Evolutionary conservation across 1,140 invertebrate species (phyloP).

Genomic region (Eulimnadia texana): DNA sequence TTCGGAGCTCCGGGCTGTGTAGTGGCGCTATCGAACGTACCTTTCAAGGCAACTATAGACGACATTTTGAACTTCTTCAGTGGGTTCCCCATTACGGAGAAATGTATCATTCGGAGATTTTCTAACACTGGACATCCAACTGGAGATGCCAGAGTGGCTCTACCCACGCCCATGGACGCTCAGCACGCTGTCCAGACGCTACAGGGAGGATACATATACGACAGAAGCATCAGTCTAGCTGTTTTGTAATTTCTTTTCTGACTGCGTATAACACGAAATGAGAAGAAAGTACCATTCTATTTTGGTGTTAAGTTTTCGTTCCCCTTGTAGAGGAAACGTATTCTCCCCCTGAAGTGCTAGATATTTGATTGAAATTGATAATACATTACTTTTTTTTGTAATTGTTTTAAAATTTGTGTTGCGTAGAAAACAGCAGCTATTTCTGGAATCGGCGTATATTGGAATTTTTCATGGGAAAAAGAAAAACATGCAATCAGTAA

Average conservation of each 20-base stretch:
- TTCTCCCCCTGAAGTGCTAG: too few relatives aligned
- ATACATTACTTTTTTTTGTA: too few relatives aligned
- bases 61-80: slow-evolving; percentile 77
- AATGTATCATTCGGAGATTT: slow-evolving; percentile 65
- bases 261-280: too few relatives aligned
- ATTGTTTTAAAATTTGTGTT: too few relatives aligned
- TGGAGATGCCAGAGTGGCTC: slow-evolving; percentile 74
- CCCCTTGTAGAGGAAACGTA: too few relatives aligned
- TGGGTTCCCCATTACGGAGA: slow-evolving; percentile 52
- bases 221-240: slow-evolving; percentile 23
- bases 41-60: slow-evolving; percentile 64
- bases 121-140: slow-evolving; percentile 71
- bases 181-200: slow-evolving; percentile 49
- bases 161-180: slow-evolving; percentile 56
- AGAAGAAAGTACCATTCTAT: too few relatives aligned
- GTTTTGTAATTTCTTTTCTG: slow-evolving; percentile 1
- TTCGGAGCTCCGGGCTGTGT: slow-evolving; percentile 68
- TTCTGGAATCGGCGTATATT: too few relatives aligned
- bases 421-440: too few relatives aligned
- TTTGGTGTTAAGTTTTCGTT: too few relatives aligned
- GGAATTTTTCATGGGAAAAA: too few relatives aligned
- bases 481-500: too few relatives aligned
- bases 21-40: slow-evolving; percentile 66
- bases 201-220: slow-evolving; percentile 36
- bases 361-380: too few relatives aligned